phyloP scores from a whole-genome alignment of 2,113 vertebrate genomes.

The Neogobius melanostomus region DNA sequence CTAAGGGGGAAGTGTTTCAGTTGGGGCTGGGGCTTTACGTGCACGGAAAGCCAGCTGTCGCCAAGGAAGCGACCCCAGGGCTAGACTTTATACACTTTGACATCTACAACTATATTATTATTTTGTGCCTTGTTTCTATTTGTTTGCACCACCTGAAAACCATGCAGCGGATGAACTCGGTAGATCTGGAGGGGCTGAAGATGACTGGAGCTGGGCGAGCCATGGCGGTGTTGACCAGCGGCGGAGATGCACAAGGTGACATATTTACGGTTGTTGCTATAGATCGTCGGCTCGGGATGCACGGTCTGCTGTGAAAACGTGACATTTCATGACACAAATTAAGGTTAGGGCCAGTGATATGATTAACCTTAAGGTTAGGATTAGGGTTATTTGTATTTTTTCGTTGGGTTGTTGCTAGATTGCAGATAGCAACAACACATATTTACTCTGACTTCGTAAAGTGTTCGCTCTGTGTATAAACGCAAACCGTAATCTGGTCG shows the following conservation, averaged over 20 bases:
- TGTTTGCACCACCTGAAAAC: neutral
- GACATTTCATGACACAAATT: too few relatives aligned
- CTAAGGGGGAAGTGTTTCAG: neutral
- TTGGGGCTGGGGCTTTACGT: neutral
- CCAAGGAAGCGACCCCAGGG: conserved; percentile 41
- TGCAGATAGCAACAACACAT: neutral
- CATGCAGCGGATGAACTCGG: conserved; percentile 40
- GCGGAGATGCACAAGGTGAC: conserved; percentile 95
- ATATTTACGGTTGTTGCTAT: neutral
- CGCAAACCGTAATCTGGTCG: neutral
- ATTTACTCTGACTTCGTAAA: neutral
- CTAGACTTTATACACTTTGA: neutral
- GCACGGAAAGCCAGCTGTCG: neutral
- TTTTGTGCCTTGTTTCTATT: neutral
- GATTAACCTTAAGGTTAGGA: too few relatives aligned
- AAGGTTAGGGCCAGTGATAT: too few relatives aligned
- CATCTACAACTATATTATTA: neutral
- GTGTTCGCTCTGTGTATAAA: too few relatives aligned
- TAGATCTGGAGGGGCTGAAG: conserved; percentile 81
- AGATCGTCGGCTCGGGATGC: too few relatives aligned
- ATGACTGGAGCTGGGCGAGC: conserved; percentile 87
- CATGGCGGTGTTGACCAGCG: conserved; percentile 91
- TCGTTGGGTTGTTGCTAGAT: too few relatives aligned
- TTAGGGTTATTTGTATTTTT: too few relatives aligned
- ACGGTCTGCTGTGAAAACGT: too few relatives aligned